Base-by-base conservation (phyloP, 2,113 vertebrate genomes). In the Xenus cinereus region DNA sequence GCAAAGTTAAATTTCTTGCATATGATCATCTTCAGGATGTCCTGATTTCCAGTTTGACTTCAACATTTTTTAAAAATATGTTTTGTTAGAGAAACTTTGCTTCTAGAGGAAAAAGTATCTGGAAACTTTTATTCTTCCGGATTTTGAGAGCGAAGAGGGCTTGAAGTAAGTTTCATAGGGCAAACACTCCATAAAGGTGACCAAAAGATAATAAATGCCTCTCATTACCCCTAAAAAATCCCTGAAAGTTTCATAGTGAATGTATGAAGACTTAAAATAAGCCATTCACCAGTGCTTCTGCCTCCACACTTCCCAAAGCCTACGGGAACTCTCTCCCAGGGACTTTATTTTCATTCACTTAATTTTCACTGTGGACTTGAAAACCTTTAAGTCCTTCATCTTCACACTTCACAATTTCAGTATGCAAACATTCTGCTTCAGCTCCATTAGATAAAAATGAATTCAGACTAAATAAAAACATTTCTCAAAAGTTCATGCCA, bases 391-490 rank as follows among this genome's bases (percentile, higher is more conserved):
- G 24, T 71, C 50, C 35, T 87, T 68, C 62, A 90, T 64, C 79
- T 83, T 93, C 89, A 86, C 32, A 50, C 46, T 74, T 88, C 41
- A 45, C 50, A 68, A 81, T 73, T 95, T 80, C 83, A 92, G 92
- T 84, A 84, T 13, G 41, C 54, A 86, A 73, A 41, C 60, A 86
- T 93, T 84, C 76, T 96, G 78, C 73, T 81, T 88, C 68, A 75
- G 76, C 32, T 84, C 63, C 59, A 39, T 73, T 88, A 93, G 68
- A 87, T 43, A 94, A 95, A 95, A 96, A 93, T 37, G 0, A 95
- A 93, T 82, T 95, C 81, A 90, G 43, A 46, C 67, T 77, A 93
- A 93, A 80, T 54, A 89, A 89, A 95, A 93, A 62, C 68, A 90
- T 66, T 90, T 92, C 54, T 87, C 37, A 84, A 64, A 81, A 41